phyloP scores from a whole-genome alignment of 2,113 vertebrate species.

The Orycteropus afer region DNA sequence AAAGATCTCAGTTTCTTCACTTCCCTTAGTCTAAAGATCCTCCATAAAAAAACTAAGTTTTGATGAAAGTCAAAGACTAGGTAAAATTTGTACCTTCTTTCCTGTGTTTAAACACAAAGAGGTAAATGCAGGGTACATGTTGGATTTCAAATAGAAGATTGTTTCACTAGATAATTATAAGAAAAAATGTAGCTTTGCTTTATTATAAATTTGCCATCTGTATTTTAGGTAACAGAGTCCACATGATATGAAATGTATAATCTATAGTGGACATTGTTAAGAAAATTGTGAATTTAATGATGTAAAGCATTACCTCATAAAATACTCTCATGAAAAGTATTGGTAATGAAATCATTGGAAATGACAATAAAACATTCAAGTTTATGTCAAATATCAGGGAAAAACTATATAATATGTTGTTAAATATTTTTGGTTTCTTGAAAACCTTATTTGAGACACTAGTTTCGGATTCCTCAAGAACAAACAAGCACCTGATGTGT shows the following conservation, averaged over 20 bases:
- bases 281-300: slow-evolving; percentile 48
- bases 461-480: background rate
- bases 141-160: background rate
- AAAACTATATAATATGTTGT: background rate
- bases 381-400: slow-evolving; percentile 1
- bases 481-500: background rate
- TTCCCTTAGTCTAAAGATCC: background rate
- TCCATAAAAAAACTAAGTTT: background rate
- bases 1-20: background rate
- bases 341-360: background rate
- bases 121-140: background rate
- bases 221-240: background rate
- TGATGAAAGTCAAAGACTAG: background rate
- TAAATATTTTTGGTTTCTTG: background rate
- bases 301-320: slow-evolving; percentile 23
- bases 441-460: background rate
- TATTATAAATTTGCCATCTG: background rate
- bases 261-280: background rate
- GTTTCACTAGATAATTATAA: background rate
- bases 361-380: slow-evolving; percentile 3
- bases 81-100: background rate
- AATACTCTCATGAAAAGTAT: background rate
- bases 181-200: background rate
- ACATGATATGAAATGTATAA: background rate
- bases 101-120: background rate